phyloP scores from a whole-genome alignment of 2,113 vertebrate genomes.

The Cyphomyrus plagiostoma region DNA sequence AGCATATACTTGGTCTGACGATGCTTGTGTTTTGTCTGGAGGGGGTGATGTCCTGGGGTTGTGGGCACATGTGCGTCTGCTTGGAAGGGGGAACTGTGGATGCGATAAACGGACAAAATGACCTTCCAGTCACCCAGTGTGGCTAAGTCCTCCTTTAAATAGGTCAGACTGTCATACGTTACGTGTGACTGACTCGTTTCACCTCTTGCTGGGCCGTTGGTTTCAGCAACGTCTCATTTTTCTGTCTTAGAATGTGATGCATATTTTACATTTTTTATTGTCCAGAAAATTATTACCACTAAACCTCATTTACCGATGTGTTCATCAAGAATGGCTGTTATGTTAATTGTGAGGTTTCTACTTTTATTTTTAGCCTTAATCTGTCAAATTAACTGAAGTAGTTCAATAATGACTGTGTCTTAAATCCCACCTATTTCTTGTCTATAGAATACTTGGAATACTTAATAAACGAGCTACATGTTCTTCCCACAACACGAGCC shows the following conservation, averaged over 20 bases:
- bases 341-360: constrained; percentile 5
- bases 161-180: not conserved
- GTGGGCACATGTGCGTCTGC: not conserved
- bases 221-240: not conserved
- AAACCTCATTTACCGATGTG: not conserved
- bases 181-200: not conserved
- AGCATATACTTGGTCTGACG: not conserved
- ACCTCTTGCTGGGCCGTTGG: not conserved
- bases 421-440: not conserved
- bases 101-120: not conserved
- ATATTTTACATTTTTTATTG: not conserved
- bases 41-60: not conserved
- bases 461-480: not conserved
- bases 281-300: not conserved
- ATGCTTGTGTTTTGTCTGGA: not conserved
- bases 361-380: not conserved
- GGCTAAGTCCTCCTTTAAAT: not conserved
- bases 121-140: not conserved
- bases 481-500: not conserved
- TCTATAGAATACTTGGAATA: constrained; percentile 4
- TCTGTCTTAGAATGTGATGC: not conserved
- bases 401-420: not conserved
- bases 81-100: not conserved
- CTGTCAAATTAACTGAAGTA: not conserved
- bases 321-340: not conserved